Conservation (phyloP, 2,888 invertebrate genomes). For the Latheticus oryzae region DNA sequence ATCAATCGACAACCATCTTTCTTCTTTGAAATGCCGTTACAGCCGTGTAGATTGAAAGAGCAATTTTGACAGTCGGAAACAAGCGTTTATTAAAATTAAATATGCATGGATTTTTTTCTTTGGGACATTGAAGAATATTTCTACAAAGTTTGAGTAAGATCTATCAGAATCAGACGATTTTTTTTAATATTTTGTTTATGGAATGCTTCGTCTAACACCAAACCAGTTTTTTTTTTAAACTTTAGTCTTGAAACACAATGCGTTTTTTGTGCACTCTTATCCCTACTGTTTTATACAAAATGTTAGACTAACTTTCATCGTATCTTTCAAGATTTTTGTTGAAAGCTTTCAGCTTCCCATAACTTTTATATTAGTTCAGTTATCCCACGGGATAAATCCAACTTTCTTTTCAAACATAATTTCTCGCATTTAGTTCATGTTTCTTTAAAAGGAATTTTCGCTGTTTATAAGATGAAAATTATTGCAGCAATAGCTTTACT, state of each 20-base stretch:
- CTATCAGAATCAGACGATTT: too few relatives aligned
- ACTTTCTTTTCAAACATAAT: constrained; percentile 22
- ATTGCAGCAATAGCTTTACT: too few relatives aligned
- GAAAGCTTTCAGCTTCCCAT: constrained; percentile 27
- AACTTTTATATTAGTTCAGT: constrained; percentile 26
- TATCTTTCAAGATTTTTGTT: constrained; percentile 12
- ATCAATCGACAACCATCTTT: too few relatives aligned
- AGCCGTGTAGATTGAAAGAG: too few relatives aligned
- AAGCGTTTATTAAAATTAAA: too few relatives aligned
- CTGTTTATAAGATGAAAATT: constrained; percentile 11
- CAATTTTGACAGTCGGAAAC: too few relatives aligned
- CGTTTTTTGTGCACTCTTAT: constrained; percentile 7
- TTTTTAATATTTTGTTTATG: too few relatives aligned
- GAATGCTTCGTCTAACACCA: too few relatives aligned
- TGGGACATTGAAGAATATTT: too few relatives aligned
- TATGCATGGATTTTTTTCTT: too few relatives aligned
- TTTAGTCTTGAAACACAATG: background rate
- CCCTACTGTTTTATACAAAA: constrained; percentile 12
- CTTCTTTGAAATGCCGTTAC: too few relatives aligned
- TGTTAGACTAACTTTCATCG: constrained; percentile 11
- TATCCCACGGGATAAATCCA: constrained; percentile 24
- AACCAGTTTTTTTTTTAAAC: constrained; percentile 3
- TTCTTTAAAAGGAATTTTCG: constrained; percentile 1
- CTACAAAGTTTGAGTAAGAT: too few relatives aligned
- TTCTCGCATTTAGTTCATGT: constrained; percentile 14